Evolutionary conservation across 2,888 invertebrate species (phyloP), one percentile per base, ranked within the genome.

Genomic region (Diaperis boleti): DNA sequence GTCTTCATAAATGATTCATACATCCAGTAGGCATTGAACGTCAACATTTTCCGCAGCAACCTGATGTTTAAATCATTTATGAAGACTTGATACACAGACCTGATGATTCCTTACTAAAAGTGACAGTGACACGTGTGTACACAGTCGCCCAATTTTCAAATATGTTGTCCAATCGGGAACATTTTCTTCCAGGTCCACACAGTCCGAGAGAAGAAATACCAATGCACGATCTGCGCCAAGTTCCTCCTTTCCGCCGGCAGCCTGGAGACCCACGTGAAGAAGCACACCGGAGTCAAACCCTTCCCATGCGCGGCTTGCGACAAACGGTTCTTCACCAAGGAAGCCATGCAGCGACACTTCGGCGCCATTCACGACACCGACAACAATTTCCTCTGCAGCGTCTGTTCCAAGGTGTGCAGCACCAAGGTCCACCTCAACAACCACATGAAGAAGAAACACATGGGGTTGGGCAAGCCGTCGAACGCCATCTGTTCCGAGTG

Each of bases 241-340:
- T 65, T 63, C 22, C 63, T 73, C 0, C 54, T 69, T 26, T 69
- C 71, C 1, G 49, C 68, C 1, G 69, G 72, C 5, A 72, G 72
- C 55, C 56, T 73, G 56, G 71, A 71, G 42, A 75, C 78, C 1
- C 81, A 81, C 52, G 72, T 76, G 15, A 74, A 78, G 4, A 74
- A 76, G 29, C 81, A 81, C 61, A 68, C 73, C 1, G 76, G 77
- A 7, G 70, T 77, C 15, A 75, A 76, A 44, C 79, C 79, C 0
- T 76, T 76, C 47, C 64, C 59, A 14, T 80, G 80, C 52, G 64
- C 75, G 1, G 45, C 65, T n/a, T 73, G 73, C 41, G 69, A 66
- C 3, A 73, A 72, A 17, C 31, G 66, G 0, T 73, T 72, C 15
- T 71, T 69, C 39, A 73, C 70, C 1, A 71, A 71, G 56, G 71